A percentile compares a stretch with the other conserved stretches of the same genome.
phyloP scores from a whole-genome alignment of 2,888 invertebrate genomes.

The Copidosoma aretas region DNA sequence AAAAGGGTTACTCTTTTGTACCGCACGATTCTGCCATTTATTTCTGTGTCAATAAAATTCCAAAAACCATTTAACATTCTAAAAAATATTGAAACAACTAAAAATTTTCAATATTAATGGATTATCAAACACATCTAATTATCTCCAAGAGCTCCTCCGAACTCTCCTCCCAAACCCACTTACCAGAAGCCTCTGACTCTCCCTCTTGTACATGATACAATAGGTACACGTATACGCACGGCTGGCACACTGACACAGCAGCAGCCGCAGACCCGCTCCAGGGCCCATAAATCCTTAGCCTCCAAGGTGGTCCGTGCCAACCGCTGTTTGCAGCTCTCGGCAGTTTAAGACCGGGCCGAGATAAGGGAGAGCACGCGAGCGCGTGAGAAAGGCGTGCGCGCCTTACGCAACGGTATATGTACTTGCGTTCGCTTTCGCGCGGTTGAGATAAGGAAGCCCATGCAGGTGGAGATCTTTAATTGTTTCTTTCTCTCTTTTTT shows the following conservation, averaged over 20 bases:
- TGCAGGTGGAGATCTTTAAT: conserved; percentile 19
- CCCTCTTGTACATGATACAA: not conserved
- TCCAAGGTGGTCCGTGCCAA: not conserved
- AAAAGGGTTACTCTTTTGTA: too few species aligned
- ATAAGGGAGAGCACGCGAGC: conserved; percentile 19
- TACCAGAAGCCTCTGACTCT: too few species aligned
- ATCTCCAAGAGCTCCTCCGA: too few species aligned
- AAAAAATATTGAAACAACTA: too few species aligned
- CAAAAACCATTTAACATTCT: too few species aligned
- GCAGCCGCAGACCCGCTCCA: too few species aligned
- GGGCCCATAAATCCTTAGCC: not conserved
- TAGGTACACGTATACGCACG: not conserved
- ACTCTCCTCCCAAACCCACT: too few species aligned
- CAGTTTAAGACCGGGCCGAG: conserved; percentile 14
- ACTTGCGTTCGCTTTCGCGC: conserved; percentile 17
- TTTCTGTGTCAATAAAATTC: too few species aligned
- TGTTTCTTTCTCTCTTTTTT: not conserved
- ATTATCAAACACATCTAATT: too few species aligned
- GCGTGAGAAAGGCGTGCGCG: conserved; percentile 19
- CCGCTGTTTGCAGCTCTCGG: not conserved
- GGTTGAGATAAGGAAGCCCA: conserved; percentile 28
- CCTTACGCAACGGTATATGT: conserved; percentile 16
- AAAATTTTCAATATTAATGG: too few species aligned
- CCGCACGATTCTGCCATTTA: too few species aligned
- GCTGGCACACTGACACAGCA: not conserved